Evolutionary conservation across 2,797 vertebrate species (phyloP), one percentile per base, ranked within the genome.

Genomic region (Myotis vivesi): DNA sequence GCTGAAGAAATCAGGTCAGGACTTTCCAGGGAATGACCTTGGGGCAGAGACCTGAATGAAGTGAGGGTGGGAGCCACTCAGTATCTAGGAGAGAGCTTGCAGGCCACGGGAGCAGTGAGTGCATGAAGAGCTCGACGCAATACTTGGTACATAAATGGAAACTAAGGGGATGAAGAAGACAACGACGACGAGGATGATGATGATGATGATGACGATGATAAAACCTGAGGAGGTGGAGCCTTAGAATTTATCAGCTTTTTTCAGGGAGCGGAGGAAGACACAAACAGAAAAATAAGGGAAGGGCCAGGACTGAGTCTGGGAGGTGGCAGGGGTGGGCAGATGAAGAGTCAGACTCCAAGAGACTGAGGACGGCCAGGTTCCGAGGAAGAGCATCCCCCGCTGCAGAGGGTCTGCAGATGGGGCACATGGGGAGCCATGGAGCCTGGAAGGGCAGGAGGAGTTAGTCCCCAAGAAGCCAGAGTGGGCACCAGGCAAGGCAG

Each of bases 111-210:
- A 15, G 19, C 46, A 30, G 7, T 0, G 1, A 9, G 41, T 12
- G 1, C 9, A 17, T 2, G 2, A n/a, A 17, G n/a, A 4, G 66
- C 55, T 33, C 22, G 2, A 20, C 1, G 0, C 13, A 11, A 46
- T 2, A 0, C 55, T 13, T 51, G 79, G 30, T 8, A 1, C 7
- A 6, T 53, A 41, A 20, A 44, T 8, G 12, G 33, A 57, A 41
- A 22, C 44, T 20, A 30, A 20, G 11, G n/a, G 5, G 49, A 4
- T 5, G 17, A 9, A 15, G 41, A n/a, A 16, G 5, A 11, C 11
- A 30, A 12, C 4, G 22, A 13, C 1, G 8, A 11, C 17, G 62
- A 1, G 15, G 59, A 12, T 8, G 22, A 1, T 30, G 59, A 12
- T 8, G 22, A 13, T 3, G 8, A 11, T 64, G 59, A 0, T 28